Evolutionary conservation across 2,888 invertebrate species (phyloP), one percentile per base, ranked within the genome.

Genomic region (Hyalella azteca): DNA sequence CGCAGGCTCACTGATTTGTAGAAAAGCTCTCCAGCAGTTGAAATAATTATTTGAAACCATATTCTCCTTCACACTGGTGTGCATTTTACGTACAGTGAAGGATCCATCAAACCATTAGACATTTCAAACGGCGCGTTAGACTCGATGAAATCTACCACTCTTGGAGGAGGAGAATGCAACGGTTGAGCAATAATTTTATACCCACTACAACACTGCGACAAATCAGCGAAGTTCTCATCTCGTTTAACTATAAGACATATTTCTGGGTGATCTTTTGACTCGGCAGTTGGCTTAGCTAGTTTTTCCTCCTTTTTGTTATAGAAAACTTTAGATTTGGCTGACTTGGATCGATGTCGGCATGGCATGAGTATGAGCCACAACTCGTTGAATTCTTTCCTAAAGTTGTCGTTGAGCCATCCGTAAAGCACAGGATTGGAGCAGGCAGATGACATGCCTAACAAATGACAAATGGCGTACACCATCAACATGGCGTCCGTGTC

Each of bases 331-430:
- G 66, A 66, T 19, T 66, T 66, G 5, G 66, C 36, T 15, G 66
- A n/a, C 19, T 36, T n/a, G 2, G 66, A 36, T 36, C n/a, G 4
- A 36, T 19, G 36, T 66, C 75, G 75, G 45, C 75, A 75, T 36
- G 75, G 75, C 40, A 32, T 75, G 29, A 75, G 26, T 41, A 45
- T 13, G 26, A n/a, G 11, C 40, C 45, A 75, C 45, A 75, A 45
- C 45, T 94, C 94, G 86, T 92, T 92, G 87, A 96, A 96, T 88
- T 96, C 96, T 87, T 94, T 94, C 86, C 94, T 91, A 89, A 97
- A 97, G 88, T 96, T 96, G 86, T 96, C 96, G 88, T 97, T 97
- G 86, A 97, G 90, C 93, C 95, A 95, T 13, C 96, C 97, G 88
- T 97, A 97, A 2, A 96, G 90, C 32, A 97, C 89, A 0, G 96